Evolutionary conservation across 2,888 invertebrate species (phyloP), one percentile per base, ranked within the genome.

Genomic region (Drosophila nigricruria): DNA sequence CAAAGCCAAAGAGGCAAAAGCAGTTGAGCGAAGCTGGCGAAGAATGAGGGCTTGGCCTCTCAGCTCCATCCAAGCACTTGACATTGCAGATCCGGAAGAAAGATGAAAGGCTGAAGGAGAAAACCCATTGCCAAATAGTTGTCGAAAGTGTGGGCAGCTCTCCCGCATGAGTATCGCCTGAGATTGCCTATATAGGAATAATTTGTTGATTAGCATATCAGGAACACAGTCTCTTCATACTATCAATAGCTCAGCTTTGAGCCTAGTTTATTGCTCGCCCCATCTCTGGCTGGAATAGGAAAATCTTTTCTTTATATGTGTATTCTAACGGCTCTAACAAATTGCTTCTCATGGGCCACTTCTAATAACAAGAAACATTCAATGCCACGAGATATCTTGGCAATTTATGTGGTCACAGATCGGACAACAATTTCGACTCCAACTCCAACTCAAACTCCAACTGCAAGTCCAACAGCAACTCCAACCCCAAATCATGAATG

Each of bases 291-390:
- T 30, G 12, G 12, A 12, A 50, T 47, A 36, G 53, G 25, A 20
- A 42, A 53, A 12, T 58, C 18, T 42, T 71, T 70, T 70, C 62
- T 73, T 72, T 68, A 70, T 30, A 18, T 49, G 30, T 30, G 12
- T 64, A 56, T 71, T 74, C 52, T 67, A 81, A 78, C 76, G 75
- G 76, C 53, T 83, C 56, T 73, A 32, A 62, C 82, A 88, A 89
- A 89, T 88, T 88, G 89, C 82, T 67, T 85, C 68, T 75, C 84
- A 75, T 68, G 81, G 73, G 70, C 73, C 83, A 74, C 89, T 82
- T 86, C 80, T 88, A 86, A 89, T 87, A 86, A 88, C 82, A 78
- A 73, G 85, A 64, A 82, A 82, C 76, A 83, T 70, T 75, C 78
- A 73, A 73, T 70, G 72, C 63, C 66, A 75, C 45, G 73, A 70